These are phyloP conservation scores for Drosophila malerkotliana DNA, from an alignment of 1,140 invertebrate genomes.

Conservation along the genomic window DNA sequence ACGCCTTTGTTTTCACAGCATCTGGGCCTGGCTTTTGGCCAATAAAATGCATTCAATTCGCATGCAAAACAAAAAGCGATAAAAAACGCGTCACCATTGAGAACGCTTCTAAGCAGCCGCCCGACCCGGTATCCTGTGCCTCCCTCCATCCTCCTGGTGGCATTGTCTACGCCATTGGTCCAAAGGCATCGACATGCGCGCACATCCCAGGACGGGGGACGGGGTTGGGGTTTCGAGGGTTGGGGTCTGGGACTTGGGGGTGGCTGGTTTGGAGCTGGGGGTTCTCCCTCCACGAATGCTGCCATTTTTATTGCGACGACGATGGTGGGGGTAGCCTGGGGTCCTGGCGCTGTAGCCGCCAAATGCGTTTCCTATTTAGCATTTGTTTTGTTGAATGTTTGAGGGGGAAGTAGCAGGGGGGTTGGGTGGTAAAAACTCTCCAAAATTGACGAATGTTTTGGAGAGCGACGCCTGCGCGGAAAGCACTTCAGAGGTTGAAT, in stretches of 20 bases:
- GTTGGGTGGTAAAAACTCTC: slow-evolving; percentile 46
- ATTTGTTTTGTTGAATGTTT: slow-evolving; percentile 33
- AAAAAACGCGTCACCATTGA: slow-evolving; percentile 77
- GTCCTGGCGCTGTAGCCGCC: slow-evolving; percentile 6
- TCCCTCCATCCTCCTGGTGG: slow-evolving; percentile 13
- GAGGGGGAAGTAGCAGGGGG: background rate
- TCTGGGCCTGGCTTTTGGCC: slow-evolving; percentile 62
- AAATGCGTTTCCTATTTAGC: slow-evolving; percentile 46
- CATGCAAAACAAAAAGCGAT: slow-evolving; percentile 79
- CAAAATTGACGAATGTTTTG: slow-evolving; percentile 33
- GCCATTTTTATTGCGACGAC: slow-evolving; percentile 68
- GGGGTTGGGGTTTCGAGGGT: slow-evolving; percentile 5
- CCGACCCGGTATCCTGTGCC: slow-evolving; percentile 40
- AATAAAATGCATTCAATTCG: slow-evolving; percentile 76
- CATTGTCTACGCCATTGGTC: slow-evolving; percentile 80
- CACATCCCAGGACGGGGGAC: slow-evolving; percentile 24
- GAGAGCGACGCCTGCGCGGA: slow-evolving; percentile 70
- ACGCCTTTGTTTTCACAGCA: slow-evolving; percentile 55
- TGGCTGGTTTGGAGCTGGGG: too few relatives aligned
- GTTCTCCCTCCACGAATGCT: slow-evolving; percentile 50
- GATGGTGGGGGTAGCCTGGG: slow-evolving; percentile 1
- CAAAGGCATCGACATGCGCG: slow-evolving; percentile 75
- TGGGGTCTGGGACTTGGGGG: background rate
- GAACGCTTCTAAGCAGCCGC: slow-evolving; percentile 75
- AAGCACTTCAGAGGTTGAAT: too few relatives aligned